Evolutionary conservation across 1,140 invertebrate genomes (phyloP).

Genomic region (Hirudo medicinalis): DNA sequence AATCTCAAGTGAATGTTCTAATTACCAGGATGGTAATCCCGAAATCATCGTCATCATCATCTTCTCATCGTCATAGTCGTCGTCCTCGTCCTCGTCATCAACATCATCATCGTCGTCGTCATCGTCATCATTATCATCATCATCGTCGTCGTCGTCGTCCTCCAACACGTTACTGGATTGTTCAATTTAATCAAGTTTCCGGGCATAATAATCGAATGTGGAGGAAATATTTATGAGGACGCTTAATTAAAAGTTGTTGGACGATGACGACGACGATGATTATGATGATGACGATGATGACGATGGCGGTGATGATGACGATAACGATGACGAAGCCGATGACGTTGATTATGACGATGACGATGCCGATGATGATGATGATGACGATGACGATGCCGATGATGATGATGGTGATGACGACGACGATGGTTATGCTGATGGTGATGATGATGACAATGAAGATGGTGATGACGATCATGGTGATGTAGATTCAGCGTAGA

Average conservation of each 20-base stretch:
- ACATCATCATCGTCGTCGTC: constrained; percentile 4
- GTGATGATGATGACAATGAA: neutral
- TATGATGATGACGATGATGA: constrained; percentile 11
- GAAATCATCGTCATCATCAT: too few relatives aligned
- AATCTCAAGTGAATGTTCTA: too few relatives aligned
- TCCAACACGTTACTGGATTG: neutral
- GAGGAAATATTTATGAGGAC: too few relatives aligned
- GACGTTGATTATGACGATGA: too few relatives aligned
- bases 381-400: neutral
- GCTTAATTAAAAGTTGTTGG: too few relatives aligned
- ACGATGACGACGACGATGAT: constrained; percentile 13
- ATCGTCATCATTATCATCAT: constrained; percentile 5
- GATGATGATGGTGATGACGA: neutral
- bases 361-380: neutral
- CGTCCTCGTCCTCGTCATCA: neutral
- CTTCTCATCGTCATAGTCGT: too few relatives aligned
- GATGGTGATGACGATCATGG: neutral
- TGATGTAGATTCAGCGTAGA: too few relatives aligned
- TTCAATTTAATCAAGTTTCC: too few relatives aligned
- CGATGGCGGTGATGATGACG: neutral
- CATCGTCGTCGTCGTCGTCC: constrained; percentile 2
- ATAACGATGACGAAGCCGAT: neutral
- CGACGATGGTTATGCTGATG: neutral
- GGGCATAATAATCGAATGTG: too few relatives aligned
- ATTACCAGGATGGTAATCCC: too few relatives aligned